A percentile compares a stretch with the other conserved stretches of the same genome.
Conservation (phyloP, 1,140 invertebrate species). For the Harpegnathos saltator region DNA sequence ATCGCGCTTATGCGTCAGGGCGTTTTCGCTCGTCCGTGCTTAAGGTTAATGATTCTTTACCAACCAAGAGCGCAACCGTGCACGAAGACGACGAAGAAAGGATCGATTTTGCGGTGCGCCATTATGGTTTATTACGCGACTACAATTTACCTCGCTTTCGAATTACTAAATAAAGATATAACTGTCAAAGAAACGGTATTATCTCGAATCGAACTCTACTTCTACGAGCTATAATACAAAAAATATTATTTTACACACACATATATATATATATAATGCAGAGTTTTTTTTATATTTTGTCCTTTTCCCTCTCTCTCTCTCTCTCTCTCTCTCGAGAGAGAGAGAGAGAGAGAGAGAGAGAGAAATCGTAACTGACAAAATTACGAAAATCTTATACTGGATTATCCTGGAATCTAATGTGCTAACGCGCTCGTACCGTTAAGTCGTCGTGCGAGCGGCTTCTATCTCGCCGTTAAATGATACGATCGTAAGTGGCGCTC, state of each 20-base stretch:
- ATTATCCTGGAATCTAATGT: conserved; percentile 15
- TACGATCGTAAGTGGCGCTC: conserved; percentile 39
- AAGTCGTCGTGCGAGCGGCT: conserved; percentile 7
- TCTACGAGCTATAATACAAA: too few relatives aligned
- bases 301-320: not conserved
- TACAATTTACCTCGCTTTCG: too few relatives aligned
- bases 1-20: not conserved
- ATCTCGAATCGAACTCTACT: too few relatives aligned
- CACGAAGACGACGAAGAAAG: not conserved
- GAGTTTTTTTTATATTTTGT: too few relatives aligned
- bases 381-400: not conserved
- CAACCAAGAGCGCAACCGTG: not conserved
- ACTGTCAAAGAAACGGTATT: too few relatives aligned
- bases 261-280: too few relatives aligned
- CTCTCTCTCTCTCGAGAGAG: too few relatives aligned
- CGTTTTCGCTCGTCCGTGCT: not conserved
- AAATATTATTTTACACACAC: not conserved
- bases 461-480: conserved; percentile 29
- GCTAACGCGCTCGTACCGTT: not conserved
- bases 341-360: too few relatives aligned
- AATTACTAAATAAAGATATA: too few relatives aligned
- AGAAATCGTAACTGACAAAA: too few relatives aligned
- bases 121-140: too few relatives aligned
- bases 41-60: not conserved
- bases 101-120: too few relatives aligned